Base-by-base conservation (phyloP, 2,797 vertebrate species). In the Steatocranus sp. region DNA sequence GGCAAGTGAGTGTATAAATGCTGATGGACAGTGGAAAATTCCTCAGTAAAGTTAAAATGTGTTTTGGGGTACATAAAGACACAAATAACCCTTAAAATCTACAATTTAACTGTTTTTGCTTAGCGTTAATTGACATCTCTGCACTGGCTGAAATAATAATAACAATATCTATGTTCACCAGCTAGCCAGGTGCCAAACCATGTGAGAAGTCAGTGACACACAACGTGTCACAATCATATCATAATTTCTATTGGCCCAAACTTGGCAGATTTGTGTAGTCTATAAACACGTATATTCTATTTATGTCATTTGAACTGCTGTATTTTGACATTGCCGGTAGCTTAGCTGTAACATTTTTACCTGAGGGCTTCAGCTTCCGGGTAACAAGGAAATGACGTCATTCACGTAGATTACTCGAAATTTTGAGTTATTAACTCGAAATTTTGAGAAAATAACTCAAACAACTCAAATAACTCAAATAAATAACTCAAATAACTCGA, bases 381-480 rank as follows among this genome's bases (percentile, higher is more conserved):
- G 25, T 54, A 6, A 54, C 53, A 5, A 17, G 25, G 53, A 54
- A 54, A 27, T 54, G 3, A 9, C 25, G 0, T 5, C 8, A 54
- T 27, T 54, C 25, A 54, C 5, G 0, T 54, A 54, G 53, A 54
- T 54, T 54, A 54, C 51, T 5, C 1, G 1, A 54, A 54, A 54
- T 15, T 27, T 53, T 3, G 20, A 0, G 6, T 23, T 20, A 50
- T 3, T 43, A 46, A 43, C 14, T 43, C 6, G 0, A 43, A 3
- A 46, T 46, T 18, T 48, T 9, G 46, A 48, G 17, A 48, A 48
- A 50, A 50, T 2, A 50, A 49, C 46, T 15, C 6, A 15, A 43
- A 43, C 14, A 18, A 18, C 48, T 20, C 10, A 0, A 50, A 50
- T 3, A 20, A 49, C 48, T 49, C 8, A 49, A 48, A 49, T 1